A percentile compares a stretch with the other conserved stretches of the same genome.
phyloP scores from a whole-genome alignment of 2,113 vertebrate genomes.

The Rhynchomys soricoides region DNA sequence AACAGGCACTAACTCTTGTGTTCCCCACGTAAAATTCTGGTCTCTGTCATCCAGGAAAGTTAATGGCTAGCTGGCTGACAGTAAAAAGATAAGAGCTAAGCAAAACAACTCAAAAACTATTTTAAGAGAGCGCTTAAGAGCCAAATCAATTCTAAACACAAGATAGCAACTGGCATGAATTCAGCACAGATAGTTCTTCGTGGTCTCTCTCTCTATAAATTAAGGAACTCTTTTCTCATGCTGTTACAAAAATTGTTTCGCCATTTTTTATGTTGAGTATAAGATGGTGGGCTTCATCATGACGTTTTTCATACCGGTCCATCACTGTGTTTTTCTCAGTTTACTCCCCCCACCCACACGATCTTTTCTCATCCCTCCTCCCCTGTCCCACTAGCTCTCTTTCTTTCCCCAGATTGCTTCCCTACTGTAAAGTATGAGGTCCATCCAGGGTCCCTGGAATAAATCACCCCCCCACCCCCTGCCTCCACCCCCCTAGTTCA shows the following conservation, averaged over 20 bases:
- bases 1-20: not conserved
- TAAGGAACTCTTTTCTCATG: not conserved
- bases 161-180: not conserved
- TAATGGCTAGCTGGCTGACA: not conserved
- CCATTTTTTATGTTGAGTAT: not conserved
- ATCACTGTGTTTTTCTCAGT: not conserved
- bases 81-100: not conserved
- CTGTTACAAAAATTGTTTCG: not conserved
- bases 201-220: not conserved
- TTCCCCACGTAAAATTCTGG: not conserved
- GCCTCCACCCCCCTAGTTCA: not conserved
- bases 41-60: not conserved
- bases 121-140: conserved; percentile 40
- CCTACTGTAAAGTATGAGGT: not conserved
- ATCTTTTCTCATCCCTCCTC: not conserved
- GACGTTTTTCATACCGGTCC: not conserved
- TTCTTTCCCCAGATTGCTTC: not conserved
- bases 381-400: not conserved
- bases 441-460: not conserved
- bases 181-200: not conserved
- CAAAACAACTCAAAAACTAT: not conserved
- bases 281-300: not conserved
- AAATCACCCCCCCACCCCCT: not conserved
- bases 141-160: not conserved
- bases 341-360: too few species aligned